Conservation (phyloP, 2,888 invertebrate genomes). For the Tenthredo livida region DNA sequence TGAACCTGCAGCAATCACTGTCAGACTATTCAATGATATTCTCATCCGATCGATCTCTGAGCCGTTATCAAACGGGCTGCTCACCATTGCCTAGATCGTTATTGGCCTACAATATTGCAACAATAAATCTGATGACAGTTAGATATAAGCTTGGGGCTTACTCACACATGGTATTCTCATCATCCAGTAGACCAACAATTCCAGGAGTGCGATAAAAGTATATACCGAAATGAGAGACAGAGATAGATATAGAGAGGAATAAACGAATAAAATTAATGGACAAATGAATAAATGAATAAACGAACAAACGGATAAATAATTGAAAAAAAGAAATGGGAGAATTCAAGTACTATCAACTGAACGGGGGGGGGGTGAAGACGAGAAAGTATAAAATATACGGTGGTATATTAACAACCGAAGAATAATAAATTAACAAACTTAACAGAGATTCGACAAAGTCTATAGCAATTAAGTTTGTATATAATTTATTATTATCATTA, state of each 20-base stretch:
- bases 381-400: conserved; percentile 49
- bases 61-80: background rate
- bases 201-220: conserved; percentile 76
- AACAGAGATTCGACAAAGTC: conserved; percentile 63
- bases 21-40: background rate
- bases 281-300: conserved; percentile 31
- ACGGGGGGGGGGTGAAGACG: conserved; percentile 51
- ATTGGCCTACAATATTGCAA: conserved; percentile 32
- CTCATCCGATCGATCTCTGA: background rate
- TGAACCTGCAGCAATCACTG: background rate
- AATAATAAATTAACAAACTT: conserved; percentile 54
- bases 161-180: conserved; percentile 76
- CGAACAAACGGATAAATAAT: conserved; percentile 7
- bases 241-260: conserved; percentile 51
- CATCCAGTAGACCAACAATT: conserved; percentile 78
- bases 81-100: conserved; percentile 41
- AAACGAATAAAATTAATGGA: conserved; percentile 50
- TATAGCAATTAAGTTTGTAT: conserved; percentile 73
- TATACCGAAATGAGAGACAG: conserved; percentile 63
- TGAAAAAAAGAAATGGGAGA: conserved; percentile 17
- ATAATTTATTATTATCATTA: conserved; percentile 77
- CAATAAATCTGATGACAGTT: conserved; percentile 45
- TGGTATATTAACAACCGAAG: conserved; percentile 20
- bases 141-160: conserved; percentile 67
- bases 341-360: conserved; percentile 46